Percentiles rank a stretch among this genome's conserved stretches.
phyloP scores from a whole-genome alignment of 2,888 invertebrate genomes.

The Drosophila paramelanica region DNA sequence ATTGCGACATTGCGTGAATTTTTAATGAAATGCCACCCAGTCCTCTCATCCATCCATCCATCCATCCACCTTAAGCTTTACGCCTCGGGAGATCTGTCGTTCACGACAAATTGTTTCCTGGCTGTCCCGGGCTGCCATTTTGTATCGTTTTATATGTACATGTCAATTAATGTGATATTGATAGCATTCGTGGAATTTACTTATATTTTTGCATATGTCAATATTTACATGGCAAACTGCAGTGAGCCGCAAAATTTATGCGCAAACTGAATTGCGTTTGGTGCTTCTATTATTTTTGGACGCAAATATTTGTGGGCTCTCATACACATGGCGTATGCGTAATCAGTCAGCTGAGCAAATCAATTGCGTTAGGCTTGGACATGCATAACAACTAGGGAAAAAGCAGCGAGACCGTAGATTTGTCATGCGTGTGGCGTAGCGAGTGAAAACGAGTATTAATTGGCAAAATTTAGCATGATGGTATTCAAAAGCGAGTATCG shows the following conservation, averaged over 20 bases:
- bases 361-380: conserved; percentile 19
- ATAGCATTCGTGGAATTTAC: conserved; percentile 34
- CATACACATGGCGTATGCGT: conserved; percentile 42
- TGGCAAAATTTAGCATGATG: too few relatives aligned
- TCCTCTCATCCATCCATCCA: background rate
- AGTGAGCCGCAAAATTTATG: conserved; percentile 57
- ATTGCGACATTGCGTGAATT: conserved; percentile 62
- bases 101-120: conserved; percentile 5
- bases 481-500: background rate
- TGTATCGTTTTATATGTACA: conserved; percentile 38
- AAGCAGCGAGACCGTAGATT: background rate
- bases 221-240: conserved; percentile 56
- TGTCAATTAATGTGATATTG: conserved; percentile 70
- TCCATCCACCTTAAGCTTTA: background rate
- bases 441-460: background rate
- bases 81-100: conserved; percentile 8
- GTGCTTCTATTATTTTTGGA: conserved; percentile 17
- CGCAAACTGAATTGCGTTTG: conserved; percentile 30
- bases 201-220: conserved; percentile 39
- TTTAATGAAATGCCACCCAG: conserved; percentile 49
- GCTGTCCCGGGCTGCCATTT: conserved; percentile 26
- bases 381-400: background rate
- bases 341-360: conserved; percentile 38
- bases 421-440: too few relatives aligned
- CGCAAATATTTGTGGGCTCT: conserved; percentile 38